Evolutionary conservation across 2,113 vertebrate genomes (phyloP).

Genomic region (Meriones unguiculatus): DNA sequence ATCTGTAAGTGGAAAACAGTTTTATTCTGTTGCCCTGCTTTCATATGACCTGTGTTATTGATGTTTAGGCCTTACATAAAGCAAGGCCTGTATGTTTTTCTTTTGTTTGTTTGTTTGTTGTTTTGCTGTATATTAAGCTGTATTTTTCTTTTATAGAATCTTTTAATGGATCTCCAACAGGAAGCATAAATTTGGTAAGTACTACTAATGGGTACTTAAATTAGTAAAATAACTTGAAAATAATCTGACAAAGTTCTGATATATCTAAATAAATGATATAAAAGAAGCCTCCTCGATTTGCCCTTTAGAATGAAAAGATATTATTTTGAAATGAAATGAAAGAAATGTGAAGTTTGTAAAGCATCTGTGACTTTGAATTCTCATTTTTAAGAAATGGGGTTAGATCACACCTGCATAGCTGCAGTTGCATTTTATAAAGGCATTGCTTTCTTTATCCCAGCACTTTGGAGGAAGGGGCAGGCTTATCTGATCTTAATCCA

Average conservation of each 20-base stretch:
- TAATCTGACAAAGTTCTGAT: neutral
- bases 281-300: neutral
- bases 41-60: conserved; percentile 65
- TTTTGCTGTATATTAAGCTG: conserved; percentile 72
- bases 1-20: neutral
- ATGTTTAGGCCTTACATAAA: conserved; percentile 55
- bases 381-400: neutral
- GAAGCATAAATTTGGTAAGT: conserved; percentile 98
- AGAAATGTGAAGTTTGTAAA: conserved; percentile 37
- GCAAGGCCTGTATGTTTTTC: neutral
- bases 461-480: neutral
- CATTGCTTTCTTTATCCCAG: neutral
- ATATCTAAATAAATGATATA: conserved; percentile 10
- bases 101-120: neutral
- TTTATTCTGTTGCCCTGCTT: conserved; percentile 59
- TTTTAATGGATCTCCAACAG: conserved; percentile 97
- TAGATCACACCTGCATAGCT: neutral
- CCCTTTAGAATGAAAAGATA: neutral
- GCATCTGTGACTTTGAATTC: neutral
- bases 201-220: conserved; percentile 30
- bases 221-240: conserved; percentile 37
- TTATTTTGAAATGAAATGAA: conserved; percentile 38
- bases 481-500: neutral
- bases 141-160: conserved; percentile 90
- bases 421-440: neutral